phyloP scores from a whole-genome alignment of 1,140 invertebrate genomes.

The Papilio polytes region DNA sequence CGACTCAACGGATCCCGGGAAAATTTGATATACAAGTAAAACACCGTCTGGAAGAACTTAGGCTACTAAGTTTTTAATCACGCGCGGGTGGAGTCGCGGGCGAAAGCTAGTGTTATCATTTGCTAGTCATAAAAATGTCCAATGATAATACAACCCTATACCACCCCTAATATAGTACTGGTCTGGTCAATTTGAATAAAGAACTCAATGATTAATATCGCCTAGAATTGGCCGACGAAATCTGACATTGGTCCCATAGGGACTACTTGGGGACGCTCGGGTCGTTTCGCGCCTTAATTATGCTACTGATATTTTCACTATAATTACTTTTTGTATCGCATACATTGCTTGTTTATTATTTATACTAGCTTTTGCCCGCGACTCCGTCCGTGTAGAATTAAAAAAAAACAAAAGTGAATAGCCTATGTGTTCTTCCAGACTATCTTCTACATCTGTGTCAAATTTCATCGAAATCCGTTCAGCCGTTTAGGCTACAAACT shows the following conservation, averaged over 20 bases:
- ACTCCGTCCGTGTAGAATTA: no score
- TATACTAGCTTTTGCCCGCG: no score
- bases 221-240: constrained; percentile 65
- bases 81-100: no score
- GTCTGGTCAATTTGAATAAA: constrained; percentile 64
- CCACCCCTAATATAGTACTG: constrained; percentile 17
- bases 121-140: background rate
- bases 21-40: no score
- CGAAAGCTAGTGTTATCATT: background rate
- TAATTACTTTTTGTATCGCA: constrained; percentile 27
- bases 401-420: no score
- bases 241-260: constrained; percentile 56
- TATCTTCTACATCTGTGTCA: no score
- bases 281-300: constrained; percentile 45
- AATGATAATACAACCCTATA: background rate
- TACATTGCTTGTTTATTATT: constrained; percentile 29
- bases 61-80: no score
- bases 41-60: no score
- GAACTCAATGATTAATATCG: constrained; percentile 69
- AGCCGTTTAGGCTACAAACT: no score
- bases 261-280: constrained; percentile 53
- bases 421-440: no score
- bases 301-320: constrained; percentile 25
- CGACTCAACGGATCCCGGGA: no score
- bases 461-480: no score